Base-by-base conservation (phyloP, 1,140 invertebrate genomes). In the Apis cerana region DNA sequence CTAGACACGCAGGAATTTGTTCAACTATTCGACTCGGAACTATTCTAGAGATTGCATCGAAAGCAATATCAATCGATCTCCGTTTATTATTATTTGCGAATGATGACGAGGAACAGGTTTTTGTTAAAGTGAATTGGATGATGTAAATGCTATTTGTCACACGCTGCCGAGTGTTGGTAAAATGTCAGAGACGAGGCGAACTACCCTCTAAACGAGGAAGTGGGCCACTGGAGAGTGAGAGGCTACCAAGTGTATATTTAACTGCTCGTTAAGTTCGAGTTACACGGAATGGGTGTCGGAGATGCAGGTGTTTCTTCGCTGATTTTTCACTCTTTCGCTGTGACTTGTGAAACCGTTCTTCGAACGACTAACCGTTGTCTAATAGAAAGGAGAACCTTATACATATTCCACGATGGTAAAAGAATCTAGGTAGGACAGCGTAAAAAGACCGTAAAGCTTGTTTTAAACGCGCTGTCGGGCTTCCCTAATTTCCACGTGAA, bases 141-240 rank as follows among this genome's bases (percentile, higher is more conserved):
- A 23, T 5, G 19, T 1, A 7, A 17, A 50, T n/a, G 27, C 12
- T 21, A n/a, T 21, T 59, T 43, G 67, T 52, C 74, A 67, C 19
- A 4, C 3, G 10, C 19, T n/a, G 52, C 4, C n/a, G 23, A 65
- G 21, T 75, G 68, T 81, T 13, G 23, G 19, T 21, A 43, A 64
- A 75, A 85, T 62, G 17, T 71, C 52, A 74, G 43, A 67, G 61
- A 64, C 50, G 33, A 75, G 74, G 33, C 59, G 56, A 68, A 43
- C 68, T 52, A 82, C 79, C 80, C 72, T 77, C 79, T 19, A 79
- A 75, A 72, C 70, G 77, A 88, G 84, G 82, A 91, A 91, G 86
- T 91, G 81, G 88, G 89, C 85, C 90, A 91, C 82, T 76, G 81
- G 83, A 89, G 86, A 90, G 90, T 75, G 85, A 85, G 90, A 86